phyloP scores from a whole-genome alignment of 2,113 vertebrate genomes.

The Apistogramma diplotaenia region DNA sequence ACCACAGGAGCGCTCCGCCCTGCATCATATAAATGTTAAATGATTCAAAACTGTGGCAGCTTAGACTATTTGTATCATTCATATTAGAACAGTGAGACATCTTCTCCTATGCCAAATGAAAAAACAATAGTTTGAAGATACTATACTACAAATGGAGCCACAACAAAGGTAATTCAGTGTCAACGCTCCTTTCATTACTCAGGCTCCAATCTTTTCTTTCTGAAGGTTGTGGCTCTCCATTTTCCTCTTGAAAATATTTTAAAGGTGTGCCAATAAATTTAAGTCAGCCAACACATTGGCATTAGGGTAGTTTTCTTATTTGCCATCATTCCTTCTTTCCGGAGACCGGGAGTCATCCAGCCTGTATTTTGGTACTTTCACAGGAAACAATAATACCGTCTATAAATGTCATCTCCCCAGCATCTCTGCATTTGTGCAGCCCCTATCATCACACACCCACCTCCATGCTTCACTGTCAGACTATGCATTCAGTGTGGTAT shows the following conservation, averaged over 20 bases:
- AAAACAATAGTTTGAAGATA: neutral
- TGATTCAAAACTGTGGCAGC: too few species aligned
- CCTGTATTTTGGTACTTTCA: neutral
- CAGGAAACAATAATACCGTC: neutral
- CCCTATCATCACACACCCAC: neutral
- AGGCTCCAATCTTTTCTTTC: neutral
- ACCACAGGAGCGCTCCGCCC: neutral
- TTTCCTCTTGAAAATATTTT: neutral
- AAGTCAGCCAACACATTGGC: neutral
- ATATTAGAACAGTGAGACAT: neutral
- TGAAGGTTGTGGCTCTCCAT: rapidly evolving
- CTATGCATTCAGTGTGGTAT: neutral
- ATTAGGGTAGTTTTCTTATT: neutral
- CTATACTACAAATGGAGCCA: neutral
- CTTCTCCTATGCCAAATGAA: neutral
- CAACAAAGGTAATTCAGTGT: neutral
- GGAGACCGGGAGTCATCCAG: neutral
- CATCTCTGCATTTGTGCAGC: neutral
- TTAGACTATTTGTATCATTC: neutral
- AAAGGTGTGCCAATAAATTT: neutral
- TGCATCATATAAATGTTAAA: neutral
- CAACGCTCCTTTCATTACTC: neutral
- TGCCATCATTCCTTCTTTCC: neutral
- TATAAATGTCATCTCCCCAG: neutral
- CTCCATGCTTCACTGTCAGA: neutral